A percentile compares a stretch with the other conserved stretches of the same genome.
These are phyloP conservation scores for Apodemia zela DNA, from an alignment of 2,888 invertebrate species.

Conservation along the genomic window DNA sequence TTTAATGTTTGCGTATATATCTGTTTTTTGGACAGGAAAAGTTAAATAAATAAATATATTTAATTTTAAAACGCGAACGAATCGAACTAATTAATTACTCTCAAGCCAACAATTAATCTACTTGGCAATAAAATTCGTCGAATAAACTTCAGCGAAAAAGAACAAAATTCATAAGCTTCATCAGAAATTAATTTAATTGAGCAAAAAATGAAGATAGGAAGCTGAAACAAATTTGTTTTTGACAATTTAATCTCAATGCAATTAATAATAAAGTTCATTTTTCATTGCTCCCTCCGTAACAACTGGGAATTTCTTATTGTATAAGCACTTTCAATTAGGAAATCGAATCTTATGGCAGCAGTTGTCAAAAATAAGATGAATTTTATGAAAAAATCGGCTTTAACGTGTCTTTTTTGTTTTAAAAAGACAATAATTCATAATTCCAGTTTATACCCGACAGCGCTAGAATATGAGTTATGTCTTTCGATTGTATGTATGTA, in stretches of 20 bases:
- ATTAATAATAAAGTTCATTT: constrained; percentile 15
- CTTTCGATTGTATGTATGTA: too few species aligned
- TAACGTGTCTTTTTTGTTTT: constrained; percentile 2
- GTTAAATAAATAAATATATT: too few species aligned
- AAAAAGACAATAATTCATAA: too few species aligned
- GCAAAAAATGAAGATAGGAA: constrained; percentile 14
- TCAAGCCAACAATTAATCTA: not conserved
- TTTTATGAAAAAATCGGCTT: constrained; percentile 9
- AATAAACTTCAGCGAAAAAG: constrained; percentile 5
- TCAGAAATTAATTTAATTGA: constrained; percentile 16
- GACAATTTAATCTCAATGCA: constrained; percentile 1
- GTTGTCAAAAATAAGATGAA: constrained; percentile 17
- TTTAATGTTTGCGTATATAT: too few species aligned
- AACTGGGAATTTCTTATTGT: constrained; percentile 20
- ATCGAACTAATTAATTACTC: not conserved
- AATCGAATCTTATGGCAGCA: constrained; percentile 17
- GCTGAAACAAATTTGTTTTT: not conserved
- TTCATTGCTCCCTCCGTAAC: constrained; percentile 1
- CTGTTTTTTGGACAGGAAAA: too few species aligned
- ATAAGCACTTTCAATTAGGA: constrained; percentile 23
- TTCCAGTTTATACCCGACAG: too few species aligned
- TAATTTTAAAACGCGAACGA: not conserved
- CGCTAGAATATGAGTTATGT: too few species aligned
- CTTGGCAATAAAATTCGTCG: not conserved
- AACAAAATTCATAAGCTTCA: constrained; percentile 13